Conservation (phyloP, 2,888 invertebrate species). For the Cotesia congregata region DNA sequence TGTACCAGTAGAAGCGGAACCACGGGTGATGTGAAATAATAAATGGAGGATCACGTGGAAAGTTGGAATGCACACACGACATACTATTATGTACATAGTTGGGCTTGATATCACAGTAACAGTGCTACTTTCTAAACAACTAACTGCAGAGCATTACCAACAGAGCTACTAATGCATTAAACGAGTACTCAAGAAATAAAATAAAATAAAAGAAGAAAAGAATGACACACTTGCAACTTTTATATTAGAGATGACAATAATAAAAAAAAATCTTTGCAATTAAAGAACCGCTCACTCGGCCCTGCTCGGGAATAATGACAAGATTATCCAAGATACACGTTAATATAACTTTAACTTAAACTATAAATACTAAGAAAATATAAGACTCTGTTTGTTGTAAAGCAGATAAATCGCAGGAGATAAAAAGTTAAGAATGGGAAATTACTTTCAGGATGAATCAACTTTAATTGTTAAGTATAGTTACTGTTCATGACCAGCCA, state of each 20-base stretch:
- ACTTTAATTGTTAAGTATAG: no score
- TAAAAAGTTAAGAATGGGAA: no score
- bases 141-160: background rate
- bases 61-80: conserved; percentile 35
- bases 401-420: no score
- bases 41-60: conserved; percentile 39
- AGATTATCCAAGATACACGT: background rate
- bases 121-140: conserved; percentile 36
- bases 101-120: conserved; percentile 1
- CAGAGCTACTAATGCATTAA: background rate
- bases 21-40: conserved; percentile 17
- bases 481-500: no score
- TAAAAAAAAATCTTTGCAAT: background rate
- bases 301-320: background rate
- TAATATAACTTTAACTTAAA: background rate
- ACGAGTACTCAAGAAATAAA: background rate
- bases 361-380: background rate
- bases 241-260: background rate
- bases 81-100: conserved; percentile 10
- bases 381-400: background rate
- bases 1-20: conserved; percentile 18
- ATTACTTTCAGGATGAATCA: no score
- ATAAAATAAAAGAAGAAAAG: background rate
- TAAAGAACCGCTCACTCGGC: background rate
- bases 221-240: background rate